A percentile compares a stretch with the other conserved stretches of the same genome.
Evolutionary conservation across 2,797 vertebrate genomes (phyloP).

Genomic region (Anas flavirostris): DNA sequence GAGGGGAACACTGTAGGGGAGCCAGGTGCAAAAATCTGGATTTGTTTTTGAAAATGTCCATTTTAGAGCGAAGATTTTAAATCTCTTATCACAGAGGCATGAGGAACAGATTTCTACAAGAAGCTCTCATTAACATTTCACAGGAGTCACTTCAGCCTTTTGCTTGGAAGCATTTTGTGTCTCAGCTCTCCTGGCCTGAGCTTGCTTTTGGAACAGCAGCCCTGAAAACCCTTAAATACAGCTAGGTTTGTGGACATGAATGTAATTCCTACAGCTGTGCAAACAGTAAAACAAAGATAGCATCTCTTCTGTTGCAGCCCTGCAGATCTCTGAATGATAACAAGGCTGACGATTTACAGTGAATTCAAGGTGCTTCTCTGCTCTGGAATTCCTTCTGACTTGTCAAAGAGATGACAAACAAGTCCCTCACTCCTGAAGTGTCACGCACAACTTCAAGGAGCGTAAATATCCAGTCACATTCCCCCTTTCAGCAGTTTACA

Average conservation of each 20-base stretch:
- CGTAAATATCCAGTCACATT: constrained; percentile 56
- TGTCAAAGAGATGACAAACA: constrained; percentile 66
- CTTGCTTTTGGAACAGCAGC: background rate
- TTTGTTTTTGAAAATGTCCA: background rate
- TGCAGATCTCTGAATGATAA: constrained; percentile 65
- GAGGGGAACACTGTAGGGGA: background rate
- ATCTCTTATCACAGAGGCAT: background rate
- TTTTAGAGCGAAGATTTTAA: background rate
- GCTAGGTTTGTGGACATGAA: background rate
- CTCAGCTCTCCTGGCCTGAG: background rate
- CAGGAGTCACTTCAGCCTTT: background rate
- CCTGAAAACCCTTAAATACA: constrained; percentile 52
- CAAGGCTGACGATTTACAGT: constrained; percentile 65
- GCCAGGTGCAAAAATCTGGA: background rate
- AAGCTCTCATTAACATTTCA: background rate
- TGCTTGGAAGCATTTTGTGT: background rate
- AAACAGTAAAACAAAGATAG: constrained; percentile 47
- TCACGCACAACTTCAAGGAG: background rate
- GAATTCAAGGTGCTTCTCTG: constrained; percentile 46
- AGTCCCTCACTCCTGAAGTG: constrained; percentile 42
- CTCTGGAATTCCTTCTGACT: constrained; percentile 59
- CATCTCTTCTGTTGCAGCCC: constrained; percentile 7
- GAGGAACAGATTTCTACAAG: background rate
- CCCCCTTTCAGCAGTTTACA: background rate
- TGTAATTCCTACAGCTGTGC: constrained; percentile 51